A percentile compares a stretch with the other conserved stretches of the same genome.
Conservation (phyloP, 2,113 vertebrate genomes). For the Microcebus ravelobensis region DNA sequence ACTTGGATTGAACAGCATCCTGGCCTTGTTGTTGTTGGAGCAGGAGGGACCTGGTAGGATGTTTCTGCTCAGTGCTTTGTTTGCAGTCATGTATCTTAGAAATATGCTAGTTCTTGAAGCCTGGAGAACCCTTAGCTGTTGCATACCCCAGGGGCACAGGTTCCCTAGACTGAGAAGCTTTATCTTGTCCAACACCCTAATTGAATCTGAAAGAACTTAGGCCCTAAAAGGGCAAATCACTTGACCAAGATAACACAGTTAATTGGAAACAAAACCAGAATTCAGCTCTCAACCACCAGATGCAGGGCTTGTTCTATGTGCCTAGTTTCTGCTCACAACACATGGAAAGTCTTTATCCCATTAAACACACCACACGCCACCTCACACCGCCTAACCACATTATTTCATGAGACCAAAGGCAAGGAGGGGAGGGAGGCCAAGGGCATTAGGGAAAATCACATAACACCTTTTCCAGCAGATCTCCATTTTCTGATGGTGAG, state of each 20-base stretch:
- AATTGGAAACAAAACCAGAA: background rate
- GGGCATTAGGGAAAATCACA: background rate
- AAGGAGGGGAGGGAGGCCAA: background rate
- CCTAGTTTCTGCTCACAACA: background rate
- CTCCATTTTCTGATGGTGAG: conserved; percentile 79
- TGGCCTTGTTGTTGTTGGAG: background rate
- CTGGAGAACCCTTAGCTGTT: background rate
- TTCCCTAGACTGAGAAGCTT: background rate
- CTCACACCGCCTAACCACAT: background rate
- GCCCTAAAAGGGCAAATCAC: background rate
- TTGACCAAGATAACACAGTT: background rate
- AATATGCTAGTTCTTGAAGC: background rate
- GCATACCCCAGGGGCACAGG: rapidly evolving
- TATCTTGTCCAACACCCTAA: background rate
- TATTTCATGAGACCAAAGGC: background rate
- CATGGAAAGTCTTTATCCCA: background rate
- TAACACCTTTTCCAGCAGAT: background rate
- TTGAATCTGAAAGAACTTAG: background rate
- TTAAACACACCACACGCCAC: background rate
- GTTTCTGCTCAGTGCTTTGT: background rate
- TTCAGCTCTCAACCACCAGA: background rate
- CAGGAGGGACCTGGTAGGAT: background rate
- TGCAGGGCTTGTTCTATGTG: background rate
- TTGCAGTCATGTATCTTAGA: background rate
- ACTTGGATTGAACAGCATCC: background rate